A percentile compares a stretch with the other conserved stretches of the same genome.
Evolutionary conservation across 2,797 vertebrate species (phyloP).

Genomic region (Pelobates cultripes): DNA sequence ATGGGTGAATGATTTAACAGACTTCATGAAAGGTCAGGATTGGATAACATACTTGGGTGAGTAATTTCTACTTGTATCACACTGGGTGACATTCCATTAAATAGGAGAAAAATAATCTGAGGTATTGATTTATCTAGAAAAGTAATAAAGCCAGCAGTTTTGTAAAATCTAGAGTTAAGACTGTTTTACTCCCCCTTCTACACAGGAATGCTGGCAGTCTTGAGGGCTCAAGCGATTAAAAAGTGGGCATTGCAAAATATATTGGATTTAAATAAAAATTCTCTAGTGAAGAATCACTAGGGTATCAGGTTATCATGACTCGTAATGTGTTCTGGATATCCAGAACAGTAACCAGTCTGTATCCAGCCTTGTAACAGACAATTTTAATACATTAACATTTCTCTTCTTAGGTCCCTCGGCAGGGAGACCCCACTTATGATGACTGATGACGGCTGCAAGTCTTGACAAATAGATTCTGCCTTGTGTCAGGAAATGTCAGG

Average conservation of each 20-base stretch:
- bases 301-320: no score
- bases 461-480: no score
- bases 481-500: no score
- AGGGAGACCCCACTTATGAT: no score
- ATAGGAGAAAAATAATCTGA: constrained; percentile 22
- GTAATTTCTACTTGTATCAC: constrained; percentile 34
- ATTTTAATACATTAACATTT: no score
- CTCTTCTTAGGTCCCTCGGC: no score
- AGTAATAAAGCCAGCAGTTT: constrained; percentile 1
- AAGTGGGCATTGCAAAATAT: not conserved
- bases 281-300: no score
- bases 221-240: not conserved
- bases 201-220: not conserved
- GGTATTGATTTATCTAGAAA: constrained; percentile 11
- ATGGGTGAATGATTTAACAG: constrained; percentile 46
- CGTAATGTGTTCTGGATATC: no score
- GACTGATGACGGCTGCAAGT: no score
- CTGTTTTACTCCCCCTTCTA: not conserved
- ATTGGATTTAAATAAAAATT: no score
- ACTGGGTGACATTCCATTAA: constrained; percentile 45
- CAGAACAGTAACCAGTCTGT: no score
- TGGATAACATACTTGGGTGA: constrained; percentile 43
- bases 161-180: not conserved
- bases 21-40: constrained; percentile 52
- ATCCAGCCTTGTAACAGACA: no score